A percentile compares a stretch with the other conserved stretches of the same genome.
Conservation (phyloP, 1,140 invertebrate genomes). For the Hyphantria cunea region DNA sequence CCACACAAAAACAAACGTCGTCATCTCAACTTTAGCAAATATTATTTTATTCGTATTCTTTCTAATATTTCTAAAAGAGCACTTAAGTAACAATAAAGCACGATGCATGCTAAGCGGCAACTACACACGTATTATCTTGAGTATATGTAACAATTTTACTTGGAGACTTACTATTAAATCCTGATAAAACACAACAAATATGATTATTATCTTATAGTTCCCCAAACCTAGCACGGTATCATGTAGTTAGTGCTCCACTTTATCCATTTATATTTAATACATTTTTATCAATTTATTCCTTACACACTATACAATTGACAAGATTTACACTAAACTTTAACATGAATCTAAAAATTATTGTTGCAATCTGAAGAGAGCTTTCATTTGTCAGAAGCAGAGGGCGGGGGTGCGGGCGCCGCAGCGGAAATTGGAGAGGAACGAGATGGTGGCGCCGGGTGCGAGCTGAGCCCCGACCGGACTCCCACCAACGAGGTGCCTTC, state of each 20-base stretch:
- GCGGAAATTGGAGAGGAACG: slow-evolving; percentile 55
- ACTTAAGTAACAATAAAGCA: slow-evolving; percentile 33
- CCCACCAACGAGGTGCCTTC: slow-evolving; percentile 77
- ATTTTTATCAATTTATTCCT: slow-evolving; percentile 15
- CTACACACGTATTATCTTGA: slow-evolving; percentile 14
- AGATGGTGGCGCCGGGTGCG: slow-evolving; percentile 68
- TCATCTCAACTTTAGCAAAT: slow-evolving; percentile 17
- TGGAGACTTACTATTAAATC: slow-evolving; percentile 7
- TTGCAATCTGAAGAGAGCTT: slow-evolving; percentile 10
- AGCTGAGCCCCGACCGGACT: slow-evolving; percentile 74
- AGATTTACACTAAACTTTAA: slow-evolving; percentile 7
- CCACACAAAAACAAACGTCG: slow-evolving; percentile 8
- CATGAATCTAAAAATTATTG: background rate
- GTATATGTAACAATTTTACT: slow-evolving; percentile 9
- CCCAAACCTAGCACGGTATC: slow-evolving; percentile 19
- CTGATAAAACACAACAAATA: slow-evolving; percentile 7
- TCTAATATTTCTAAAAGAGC: background rate
- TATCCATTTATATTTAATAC: slow-evolving; percentile 14
- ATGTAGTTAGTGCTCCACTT: slow-evolving; percentile 19
- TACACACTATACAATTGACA: slow-evolving; percentile 2
- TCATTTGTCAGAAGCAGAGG: slow-evolving; percentile 65
- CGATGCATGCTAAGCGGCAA: slow-evolving; percentile 48
- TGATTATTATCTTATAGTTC: slow-evolving; percentile 7
- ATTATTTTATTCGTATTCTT: slow-evolving; percentile 4
- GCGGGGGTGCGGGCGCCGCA: slow-evolving; percentile 67